Evolutionary conservation across 1,140 invertebrate species (phyloP).

Genomic region (Pachyrhynchus sulphureomaculatus): DNA sequence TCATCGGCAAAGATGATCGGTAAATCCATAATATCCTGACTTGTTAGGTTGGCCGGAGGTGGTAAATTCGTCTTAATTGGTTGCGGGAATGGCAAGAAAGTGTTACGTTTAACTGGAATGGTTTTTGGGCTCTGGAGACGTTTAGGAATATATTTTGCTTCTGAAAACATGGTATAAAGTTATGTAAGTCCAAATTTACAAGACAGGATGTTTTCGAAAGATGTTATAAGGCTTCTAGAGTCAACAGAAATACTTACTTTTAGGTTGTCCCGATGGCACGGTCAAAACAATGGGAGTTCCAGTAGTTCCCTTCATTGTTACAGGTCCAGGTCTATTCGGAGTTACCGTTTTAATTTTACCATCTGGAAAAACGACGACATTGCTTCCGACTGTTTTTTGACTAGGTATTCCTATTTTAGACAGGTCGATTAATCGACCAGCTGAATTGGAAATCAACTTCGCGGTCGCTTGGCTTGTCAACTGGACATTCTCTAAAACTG

Average conservation of each 20-base stretch:
- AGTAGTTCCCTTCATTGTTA: constrained; percentile 23
- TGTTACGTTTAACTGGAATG: constrained; percentile 34
- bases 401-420: constrained; percentile 40
- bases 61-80: constrained; percentile 33
- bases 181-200: too few relatives aligned
- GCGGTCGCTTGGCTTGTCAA: constrained; percentile 33
- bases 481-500: constrained; percentile 46
- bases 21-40: constrained; percentile 64
- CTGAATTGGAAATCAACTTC: constrained; percentile 38
- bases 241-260: neutral
- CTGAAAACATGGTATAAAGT: too few relatives aligned
- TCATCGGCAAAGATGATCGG: constrained; percentile 69
- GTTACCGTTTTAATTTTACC: constrained; percentile 40
- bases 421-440: constrained; percentile 39
- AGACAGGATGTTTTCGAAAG: too few relatives aligned
- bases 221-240: too few relatives aligned
- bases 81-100: constrained; percentile 19
- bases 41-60: constrained; percentile 56
- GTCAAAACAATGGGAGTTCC: constrained; percentile 23
- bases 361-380: constrained; percentile 44
- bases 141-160: constrained; percentile 42
- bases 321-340: neutral
- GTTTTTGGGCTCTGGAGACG: constrained; percentile 37
- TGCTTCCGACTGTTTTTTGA: constrained; percentile 19
- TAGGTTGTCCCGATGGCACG: neutral